Conservation (phyloP, 2,888 invertebrate genomes). For the Horisme vitalbata region DNA sequence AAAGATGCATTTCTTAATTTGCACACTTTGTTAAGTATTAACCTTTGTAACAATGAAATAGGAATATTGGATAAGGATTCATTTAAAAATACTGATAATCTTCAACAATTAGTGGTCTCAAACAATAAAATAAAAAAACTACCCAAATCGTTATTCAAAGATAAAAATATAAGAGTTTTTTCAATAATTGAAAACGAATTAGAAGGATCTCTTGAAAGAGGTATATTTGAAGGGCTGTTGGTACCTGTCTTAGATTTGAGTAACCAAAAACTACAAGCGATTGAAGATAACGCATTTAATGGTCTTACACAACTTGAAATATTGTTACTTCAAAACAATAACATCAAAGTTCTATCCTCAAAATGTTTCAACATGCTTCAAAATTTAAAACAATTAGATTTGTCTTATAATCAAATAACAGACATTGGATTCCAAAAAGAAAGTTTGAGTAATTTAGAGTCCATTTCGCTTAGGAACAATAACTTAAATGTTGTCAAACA, state of each 20-base stretch:
- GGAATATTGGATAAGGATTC: conserved; percentile 38
- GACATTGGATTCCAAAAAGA: conserved; percentile 51
- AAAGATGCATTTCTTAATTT: conserved; percentile 41
- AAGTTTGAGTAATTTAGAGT: conserved; percentile 47
- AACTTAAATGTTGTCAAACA: conserved; percentile 45
- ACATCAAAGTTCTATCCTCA: conserved; percentile 42
- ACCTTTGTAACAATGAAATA: conserved; percentile 53
- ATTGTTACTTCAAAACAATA: conserved; percentile 55
- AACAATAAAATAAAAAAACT: conserved; percentile 50
- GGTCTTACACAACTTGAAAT: conserved; percentile 43
- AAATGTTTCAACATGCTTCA: conserved; percentile 48
- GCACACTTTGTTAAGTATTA: conserved; percentile 37
- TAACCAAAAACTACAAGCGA: conserved; percentile 45
- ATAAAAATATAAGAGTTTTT: conserved; percentile 48
- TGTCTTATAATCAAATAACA: conserved; percentile 55
- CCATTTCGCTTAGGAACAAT: conserved; percentile 51
- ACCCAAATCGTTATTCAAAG: conserved; percentile 52
- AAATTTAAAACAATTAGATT: conserved; percentile 47
- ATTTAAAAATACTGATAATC: conserved; percentile 37
- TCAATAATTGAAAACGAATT: conserved; percentile 48
- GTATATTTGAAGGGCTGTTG: conserved; percentile 56
- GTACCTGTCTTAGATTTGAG: conserved; percentile 50
- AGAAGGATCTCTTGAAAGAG: conserved; percentile 48
- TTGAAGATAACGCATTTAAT: conserved; percentile 58
- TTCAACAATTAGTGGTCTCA: conserved; percentile 49